Evolutionary conservation across 2,888 invertebrate genomes (phyloP).

Genomic region (Synergus itoensis): DNA sequence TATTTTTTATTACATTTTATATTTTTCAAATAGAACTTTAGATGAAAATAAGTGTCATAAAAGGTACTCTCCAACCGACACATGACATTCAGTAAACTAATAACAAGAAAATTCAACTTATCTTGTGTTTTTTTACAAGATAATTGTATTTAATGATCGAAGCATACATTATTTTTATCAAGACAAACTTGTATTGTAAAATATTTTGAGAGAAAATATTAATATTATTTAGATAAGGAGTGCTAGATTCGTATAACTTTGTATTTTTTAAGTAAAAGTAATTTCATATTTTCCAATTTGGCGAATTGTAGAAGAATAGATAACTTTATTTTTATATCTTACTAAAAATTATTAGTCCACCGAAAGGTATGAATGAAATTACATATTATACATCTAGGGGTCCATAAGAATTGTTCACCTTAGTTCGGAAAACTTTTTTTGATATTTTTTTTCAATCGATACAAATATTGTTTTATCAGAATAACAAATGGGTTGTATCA

Average conservation of each 20-base stretch:
- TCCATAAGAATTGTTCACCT: no score
- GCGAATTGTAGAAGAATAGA: no score
- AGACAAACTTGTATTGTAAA: no score
- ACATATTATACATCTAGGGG: no score
- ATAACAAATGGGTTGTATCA: slow-evolving; percentile 18
- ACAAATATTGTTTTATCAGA: slow-evolving; percentile 31
- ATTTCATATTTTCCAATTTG: no score
- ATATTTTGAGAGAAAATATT: no score
- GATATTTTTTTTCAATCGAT: neutral
- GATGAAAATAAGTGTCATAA: neutral
- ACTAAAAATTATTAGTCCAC: no score
- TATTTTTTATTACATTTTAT: neutral
- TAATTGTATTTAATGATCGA: neutral
- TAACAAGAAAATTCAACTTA: neutral
- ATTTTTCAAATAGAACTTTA: neutral
- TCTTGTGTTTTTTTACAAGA: neutral
- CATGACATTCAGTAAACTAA: neutral
- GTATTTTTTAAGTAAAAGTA: no score
- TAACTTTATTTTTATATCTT: no score
- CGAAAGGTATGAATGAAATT: no score
- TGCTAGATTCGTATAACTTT: no score
- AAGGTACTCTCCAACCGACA: neutral
- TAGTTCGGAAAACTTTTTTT: neutral
- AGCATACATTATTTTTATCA: neutral
- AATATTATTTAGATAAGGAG: no score